Base-by-base conservation (phyloP, 2,797 vertebrate genomes). In the Anableps anableps region DNA sequence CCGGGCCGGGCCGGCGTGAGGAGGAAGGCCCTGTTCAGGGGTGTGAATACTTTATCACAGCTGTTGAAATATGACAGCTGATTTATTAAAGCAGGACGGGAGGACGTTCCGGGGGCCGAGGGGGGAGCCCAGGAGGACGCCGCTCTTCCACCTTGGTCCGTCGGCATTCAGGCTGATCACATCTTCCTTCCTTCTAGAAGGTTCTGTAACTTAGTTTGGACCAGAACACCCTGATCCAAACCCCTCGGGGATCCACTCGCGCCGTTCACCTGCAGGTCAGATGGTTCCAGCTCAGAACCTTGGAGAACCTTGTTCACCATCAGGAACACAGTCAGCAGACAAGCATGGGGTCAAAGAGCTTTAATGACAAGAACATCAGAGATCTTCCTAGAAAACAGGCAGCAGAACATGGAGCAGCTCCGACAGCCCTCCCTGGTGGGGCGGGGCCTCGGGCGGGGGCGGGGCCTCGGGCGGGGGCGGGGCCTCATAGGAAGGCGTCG, bases 401-500 rank as follows among this genome's bases (percentile, higher is more conserved):
- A 51, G 48, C 17, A 58, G n/a, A 29, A 58, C 11, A 58, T 58
- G 26, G 11, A n/a, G 51, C 51, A 53, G 9, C 23, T 53, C 23
- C 1, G 51, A 43, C 10, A n/a, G n/a, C 41, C 6, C 41, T 7
- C 6, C 41, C 51, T 13, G 55, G 19, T 5, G 50, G 13, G 55
- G 60, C 60, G 60, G 31, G 16, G 60, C 55, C n/a, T 29, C 11
- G 1, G 4, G 11, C 1, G 7, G 47, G 2, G 17, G 45, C 70
- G 26, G n/a, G 19, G 16, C 29, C 9, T 11, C 16, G 21, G 41
- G 19, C 16, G 58, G 72, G 1, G 10, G 38, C 62, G 17, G 21
- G 38, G 34, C 8, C 73, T 95, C 82, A 96, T 62, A 95, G 94
- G 88, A 95, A 95, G 55, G 94, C 78, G 1, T 93, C 84, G 1